A percentile compares a stretch with the other conserved stretches of the same genome.
phyloP scores from a whole-genome alignment of 2,888 invertebrate genomes.

The Cremastinae sp. region DNA sequence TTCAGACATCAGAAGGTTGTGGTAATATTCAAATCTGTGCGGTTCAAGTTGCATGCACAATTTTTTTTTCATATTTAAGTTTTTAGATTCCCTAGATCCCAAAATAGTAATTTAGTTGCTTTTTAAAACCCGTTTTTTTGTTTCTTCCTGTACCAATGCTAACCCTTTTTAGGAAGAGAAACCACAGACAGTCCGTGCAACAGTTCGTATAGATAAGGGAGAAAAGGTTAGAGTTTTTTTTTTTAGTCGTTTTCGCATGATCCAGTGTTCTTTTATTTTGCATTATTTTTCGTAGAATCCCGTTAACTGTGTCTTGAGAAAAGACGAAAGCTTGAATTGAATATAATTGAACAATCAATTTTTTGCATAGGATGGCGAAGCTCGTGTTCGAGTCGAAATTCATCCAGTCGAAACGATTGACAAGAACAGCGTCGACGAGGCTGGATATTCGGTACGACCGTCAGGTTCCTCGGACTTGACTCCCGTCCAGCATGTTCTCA shows the following conservation, averaged over 20 bases:
- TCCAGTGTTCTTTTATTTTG: neutral
- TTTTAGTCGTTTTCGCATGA: slow-evolving; percentile 43
- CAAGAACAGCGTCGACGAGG: slow-evolving; percentile 71
- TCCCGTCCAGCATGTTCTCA: slow-evolving; percentile 89
- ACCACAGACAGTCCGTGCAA: slow-evolving; percentile 80
- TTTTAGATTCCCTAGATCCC: slow-evolving; percentile 46
- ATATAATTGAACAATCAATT: too few relatives aligned
- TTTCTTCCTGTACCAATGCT: slow-evolving; percentile 61
- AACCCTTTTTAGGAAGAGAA: slow-evolving; percentile 80
- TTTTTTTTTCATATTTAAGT: slow-evolving; percentile 6
- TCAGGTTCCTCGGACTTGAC: slow-evolving; percentile 83
- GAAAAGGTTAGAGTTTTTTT: slow-evolving; percentile 80
- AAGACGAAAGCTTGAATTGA: neutral
- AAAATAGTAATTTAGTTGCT: too few relatives aligned
- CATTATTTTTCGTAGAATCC: slow-evolving; percentile 12
- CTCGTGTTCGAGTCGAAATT: slow-evolving; percentile 85
- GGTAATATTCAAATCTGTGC: slow-evolving; percentile 77
- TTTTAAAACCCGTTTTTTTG: too few relatives aligned
- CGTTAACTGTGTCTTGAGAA: slow-evolving; percentile 8
- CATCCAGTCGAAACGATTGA: slow-evolving; percentile 83
- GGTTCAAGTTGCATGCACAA: neutral
- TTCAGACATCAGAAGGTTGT: slow-evolving; percentile 84
- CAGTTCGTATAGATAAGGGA: slow-evolving; percentile 80
- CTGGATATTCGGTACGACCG: slow-evolving; percentile 67
- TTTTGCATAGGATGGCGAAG: slow-evolving; percentile 86